Base-by-base conservation (phyloP, 2,888 invertebrate species). In the Peribatodes rhomboidaria region DNA sequence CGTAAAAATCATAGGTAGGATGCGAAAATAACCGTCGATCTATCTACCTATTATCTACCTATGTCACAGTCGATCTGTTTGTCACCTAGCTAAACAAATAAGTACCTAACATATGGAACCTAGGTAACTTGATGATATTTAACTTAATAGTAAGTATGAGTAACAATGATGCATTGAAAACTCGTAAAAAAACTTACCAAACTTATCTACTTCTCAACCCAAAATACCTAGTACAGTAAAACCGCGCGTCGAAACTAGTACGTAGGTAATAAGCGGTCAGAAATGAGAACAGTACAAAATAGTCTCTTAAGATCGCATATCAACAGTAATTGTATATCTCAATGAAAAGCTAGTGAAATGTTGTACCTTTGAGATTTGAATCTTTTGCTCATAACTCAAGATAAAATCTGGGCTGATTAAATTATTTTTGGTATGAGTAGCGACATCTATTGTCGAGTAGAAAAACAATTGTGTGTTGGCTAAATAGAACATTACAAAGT, bases 281-380 rank as follows among this genome's bases (percentile, higher is more conserved):
- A 31, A 42, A 46, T 68, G 71, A 77, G 71, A 75, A 72, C 75
- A 69, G 65, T 65, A 75, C 69, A 73, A 74, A 74, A 75, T 74
- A 64, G 60, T 70, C 73, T n/a, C 83, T 87, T 82, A 83, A 85
- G 83, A 83, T 79, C 74, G 77, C 77, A 73, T 79, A 82, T 83
- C 82, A 77, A 70, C 73, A 71, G 70, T 87, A 87, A 87, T 87
- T 80, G 82, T 77, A 81, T 78, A 75, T 65, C 78, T 68, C 74
- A 76, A 78, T 73, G 72, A 72, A 80, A 71, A 75, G 79, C 82
- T 80, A 77, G 79, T 78, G 58, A 65, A 72, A 46, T 55, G 60
- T 47, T 61, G 69, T 42, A 55, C 54, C 14, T 57, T 50, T 47
- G 61, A 65, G 79, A 80, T 81, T 76, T 71, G 64, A 73, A 82